Evolutionary conservation across 2,888 invertebrate species (phyloP).

Genomic region (Tetranychus truncatus): DNA sequence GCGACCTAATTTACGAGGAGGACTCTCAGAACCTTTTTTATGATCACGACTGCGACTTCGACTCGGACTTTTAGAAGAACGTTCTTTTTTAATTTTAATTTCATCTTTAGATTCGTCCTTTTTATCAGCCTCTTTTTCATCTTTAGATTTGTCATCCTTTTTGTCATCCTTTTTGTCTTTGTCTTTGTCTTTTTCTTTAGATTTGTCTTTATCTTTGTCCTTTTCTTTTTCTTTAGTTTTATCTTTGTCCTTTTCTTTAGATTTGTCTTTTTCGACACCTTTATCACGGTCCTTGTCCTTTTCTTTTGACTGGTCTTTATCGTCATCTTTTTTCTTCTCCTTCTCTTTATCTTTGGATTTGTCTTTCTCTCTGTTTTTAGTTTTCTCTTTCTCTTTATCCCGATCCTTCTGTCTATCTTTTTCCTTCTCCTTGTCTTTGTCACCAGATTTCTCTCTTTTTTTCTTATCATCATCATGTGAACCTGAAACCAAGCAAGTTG

Average conservation of each 20-base stretch:
- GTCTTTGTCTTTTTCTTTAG: neutral
- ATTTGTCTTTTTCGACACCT: constrained; percentile 2
- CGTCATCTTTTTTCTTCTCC: neutral
- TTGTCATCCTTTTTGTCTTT: neutral
- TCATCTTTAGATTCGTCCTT: constrained; percentile 6
- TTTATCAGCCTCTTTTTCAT: neutral
- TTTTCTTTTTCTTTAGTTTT: neutral
- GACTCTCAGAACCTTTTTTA: neutral
- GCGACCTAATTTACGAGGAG: neutral
- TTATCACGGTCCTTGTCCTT: constrained; percentile 21
- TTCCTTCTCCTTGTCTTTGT: constrained; percentile 24
- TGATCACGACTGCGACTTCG: neutral
- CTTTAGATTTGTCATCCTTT: neutral
- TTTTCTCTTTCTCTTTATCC: constrained; percentile 21
- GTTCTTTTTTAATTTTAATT: neutral
- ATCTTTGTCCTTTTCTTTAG: neutral
- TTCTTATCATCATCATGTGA: constrained; percentile 11
- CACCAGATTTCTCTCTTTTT: constrained; percentile 31
- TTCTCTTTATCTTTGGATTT: constrained; percentile 17
- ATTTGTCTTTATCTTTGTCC: neutral
- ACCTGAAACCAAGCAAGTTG: neutral
- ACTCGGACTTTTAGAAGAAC: neutral
- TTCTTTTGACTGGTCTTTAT: neutral
- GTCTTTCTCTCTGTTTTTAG: constrained; percentile 25
- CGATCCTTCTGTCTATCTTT: constrained; percentile 22